A percentile compares a stretch with the other conserved stretches of the same genome.
phyloP scores from a whole-genome alignment of 2,113 vertebrate genomes.

The Picathartes gymnocephalus region DNA sequence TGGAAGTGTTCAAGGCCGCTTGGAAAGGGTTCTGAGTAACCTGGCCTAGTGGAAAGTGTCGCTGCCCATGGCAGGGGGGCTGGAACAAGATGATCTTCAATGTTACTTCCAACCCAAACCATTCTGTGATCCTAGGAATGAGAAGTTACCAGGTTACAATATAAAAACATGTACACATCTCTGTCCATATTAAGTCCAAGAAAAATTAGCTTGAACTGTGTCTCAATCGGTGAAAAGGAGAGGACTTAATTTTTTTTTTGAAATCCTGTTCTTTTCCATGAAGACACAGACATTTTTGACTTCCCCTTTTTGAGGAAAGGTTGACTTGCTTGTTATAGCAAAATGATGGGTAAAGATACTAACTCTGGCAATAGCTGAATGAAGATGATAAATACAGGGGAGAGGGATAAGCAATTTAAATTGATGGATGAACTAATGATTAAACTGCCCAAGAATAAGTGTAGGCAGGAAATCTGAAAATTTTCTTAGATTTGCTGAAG shows the following conservation, averaged over 20 bases:
- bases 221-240: background rate
- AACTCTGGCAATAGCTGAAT: background rate
- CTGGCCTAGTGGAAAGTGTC: background rate
- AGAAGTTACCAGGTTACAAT: background rate
- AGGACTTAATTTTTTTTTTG: background rate
- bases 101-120: background rate
- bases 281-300: background rate
- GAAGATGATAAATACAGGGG: background rate
- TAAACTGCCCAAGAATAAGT: background rate
- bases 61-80: background rate
- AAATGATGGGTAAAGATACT: background rate
- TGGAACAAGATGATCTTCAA: background rate
- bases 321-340: background rate
- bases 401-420: background rate
- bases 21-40: background rate
- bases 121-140: background rate
- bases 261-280: background rate
- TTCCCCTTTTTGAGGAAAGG: background rate
- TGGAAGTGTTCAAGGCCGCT: background rate
- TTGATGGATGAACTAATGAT: background rate
- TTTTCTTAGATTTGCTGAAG: background rate
- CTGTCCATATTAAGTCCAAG: background rate
- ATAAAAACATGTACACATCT: background rate
- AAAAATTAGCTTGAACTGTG: background rate
- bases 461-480: background rate